Conservation (phyloP, 2,797 vertebrate species). For the Sarcophilus harrisii region DNA sequence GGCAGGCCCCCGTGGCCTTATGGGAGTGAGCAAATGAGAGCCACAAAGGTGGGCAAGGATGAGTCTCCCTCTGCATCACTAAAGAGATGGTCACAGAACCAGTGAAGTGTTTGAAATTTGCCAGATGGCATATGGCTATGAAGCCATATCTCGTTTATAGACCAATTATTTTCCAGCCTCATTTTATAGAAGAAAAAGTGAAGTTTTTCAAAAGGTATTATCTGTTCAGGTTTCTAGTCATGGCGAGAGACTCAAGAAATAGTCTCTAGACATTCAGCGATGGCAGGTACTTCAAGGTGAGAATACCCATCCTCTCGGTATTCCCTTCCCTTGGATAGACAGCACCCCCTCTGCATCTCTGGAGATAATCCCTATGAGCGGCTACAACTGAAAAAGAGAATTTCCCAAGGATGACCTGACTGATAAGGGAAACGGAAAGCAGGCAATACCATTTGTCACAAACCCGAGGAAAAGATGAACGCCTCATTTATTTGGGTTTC, state of each 20-base stretch:
- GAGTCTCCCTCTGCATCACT: neutral
- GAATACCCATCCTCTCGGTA: neutral
- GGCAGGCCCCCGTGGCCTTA: neutral
- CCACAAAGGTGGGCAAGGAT: neutral
- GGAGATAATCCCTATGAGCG: neutral
- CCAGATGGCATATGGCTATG: neutral
- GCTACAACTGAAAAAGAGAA: neutral
- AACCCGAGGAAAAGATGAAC: constrained; percentile 65
- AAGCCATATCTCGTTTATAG: neutral
- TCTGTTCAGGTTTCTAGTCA: neutral
- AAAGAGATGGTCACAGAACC: neutral
- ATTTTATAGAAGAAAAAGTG: neutral
- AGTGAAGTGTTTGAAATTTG: neutral
- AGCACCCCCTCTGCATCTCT: neutral
- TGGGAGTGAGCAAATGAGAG: neutral
- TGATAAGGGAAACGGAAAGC: neutral
- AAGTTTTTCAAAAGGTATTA: neutral
- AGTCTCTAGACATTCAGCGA: neutral
- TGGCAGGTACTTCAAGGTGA: neutral
- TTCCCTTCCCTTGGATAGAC: neutral
- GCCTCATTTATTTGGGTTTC: constrained; percentile 78
- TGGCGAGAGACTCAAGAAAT: neutral
- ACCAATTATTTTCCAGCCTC: neutral
- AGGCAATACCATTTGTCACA: neutral
- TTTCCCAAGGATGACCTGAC: neutral